Percentiles rank a stretch among this genome's conserved stretches.
phyloP scores from a whole-genome alignment of 2,888 invertebrate species.

The Amorpha juglandis region DNA sequence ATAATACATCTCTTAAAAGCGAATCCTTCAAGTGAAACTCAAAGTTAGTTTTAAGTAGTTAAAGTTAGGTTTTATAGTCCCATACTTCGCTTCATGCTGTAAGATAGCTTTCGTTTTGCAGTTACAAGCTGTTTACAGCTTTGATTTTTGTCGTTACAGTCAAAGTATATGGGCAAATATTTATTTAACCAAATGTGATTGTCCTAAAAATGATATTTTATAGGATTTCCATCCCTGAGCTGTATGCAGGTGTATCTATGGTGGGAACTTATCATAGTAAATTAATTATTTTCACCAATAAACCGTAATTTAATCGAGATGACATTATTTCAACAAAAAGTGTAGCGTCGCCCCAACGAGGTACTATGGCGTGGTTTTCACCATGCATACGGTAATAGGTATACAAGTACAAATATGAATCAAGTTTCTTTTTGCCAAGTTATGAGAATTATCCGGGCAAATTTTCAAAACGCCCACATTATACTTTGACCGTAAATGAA shows the following conservation, averaged over 20 bases:
- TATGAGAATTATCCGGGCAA: too few species aligned
- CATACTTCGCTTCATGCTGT: conserved; percentile 47
- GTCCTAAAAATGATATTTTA: not conserved
- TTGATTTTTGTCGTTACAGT: conserved; percentile 44
- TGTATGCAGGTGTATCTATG: too few species aligned
- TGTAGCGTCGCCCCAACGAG: too few species aligned
- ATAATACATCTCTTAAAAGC: conserved; percentile 13
- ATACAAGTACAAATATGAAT: too few species aligned
- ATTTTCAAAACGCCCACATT: not conserved
- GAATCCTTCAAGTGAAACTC: not conserved
- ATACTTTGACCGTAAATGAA: conserved; percentile 15
- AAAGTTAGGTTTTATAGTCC: conserved; percentile 52
- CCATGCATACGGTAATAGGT: too few species aligned
- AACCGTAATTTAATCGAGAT: too few species aligned
- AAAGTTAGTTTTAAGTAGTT: conserved; percentile 36
- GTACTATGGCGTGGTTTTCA: too few species aligned
- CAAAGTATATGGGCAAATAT: not conserved
- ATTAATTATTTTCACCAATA: too few species aligned
- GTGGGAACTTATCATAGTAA: too few species aligned
- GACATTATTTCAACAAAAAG: too few species aligned
- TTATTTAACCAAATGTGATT: not conserved
- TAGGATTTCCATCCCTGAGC: too few species aligned
- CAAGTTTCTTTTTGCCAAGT: too few species aligned
- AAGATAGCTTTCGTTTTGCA: conserved; percentile 49
- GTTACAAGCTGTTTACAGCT: conserved; percentile 45